A percentile compares a stretch with the other conserved stretches of the same genome.
These are phyloP conservation scores for Harpegnathos saltator DNA, from an alignment of 1,140 invertebrate genomes.

Conservation along the genomic window DNA sequence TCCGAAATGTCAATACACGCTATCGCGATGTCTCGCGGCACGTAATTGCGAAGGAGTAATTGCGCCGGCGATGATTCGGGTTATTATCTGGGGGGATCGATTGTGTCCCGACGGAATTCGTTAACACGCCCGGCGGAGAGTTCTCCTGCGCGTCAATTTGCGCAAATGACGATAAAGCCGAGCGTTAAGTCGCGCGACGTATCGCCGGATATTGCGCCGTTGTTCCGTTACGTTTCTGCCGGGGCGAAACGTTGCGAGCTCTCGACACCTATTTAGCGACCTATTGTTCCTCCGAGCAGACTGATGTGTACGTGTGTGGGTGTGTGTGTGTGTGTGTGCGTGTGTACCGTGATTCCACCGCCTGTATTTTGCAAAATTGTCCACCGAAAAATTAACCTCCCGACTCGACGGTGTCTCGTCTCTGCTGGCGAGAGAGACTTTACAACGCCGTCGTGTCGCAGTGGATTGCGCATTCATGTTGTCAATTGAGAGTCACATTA, in stretches of 20 bases:
- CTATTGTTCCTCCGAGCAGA: too few species aligned
- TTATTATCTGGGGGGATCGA: not conserved
- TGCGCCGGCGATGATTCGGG: not conserved
- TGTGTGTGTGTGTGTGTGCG: too few species aligned
- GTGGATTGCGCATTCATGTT: too few species aligned
- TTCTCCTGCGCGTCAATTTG: slow-evolving; percentile 7
- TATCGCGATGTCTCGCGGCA: not conserved
- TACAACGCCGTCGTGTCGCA: too few species aligned
- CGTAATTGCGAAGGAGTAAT: slow-evolving; percentile 24
- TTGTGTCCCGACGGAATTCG: slow-evolving; percentile 2
- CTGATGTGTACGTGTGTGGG: too few species aligned
- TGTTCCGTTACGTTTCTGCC: not conserved
- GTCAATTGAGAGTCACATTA: too few species aligned
- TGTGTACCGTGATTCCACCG: too few species aligned
- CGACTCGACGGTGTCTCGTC: too few species aligned
- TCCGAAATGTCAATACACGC: slow-evolving; percentile 25
- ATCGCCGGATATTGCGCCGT: not conserved
- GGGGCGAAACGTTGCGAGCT: not conserved
- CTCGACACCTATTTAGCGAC: too few species aligned
- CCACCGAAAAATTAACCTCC: too few species aligned
- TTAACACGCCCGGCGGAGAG: not conserved
- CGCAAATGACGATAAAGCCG: slow-evolving; percentile 12
- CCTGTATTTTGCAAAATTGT: too few species aligned
- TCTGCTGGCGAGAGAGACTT: too few species aligned
- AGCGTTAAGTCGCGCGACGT: not conserved